Conservation (phyloP, 2,888 invertebrate genomes). For the Andrena praecox region DNA sequence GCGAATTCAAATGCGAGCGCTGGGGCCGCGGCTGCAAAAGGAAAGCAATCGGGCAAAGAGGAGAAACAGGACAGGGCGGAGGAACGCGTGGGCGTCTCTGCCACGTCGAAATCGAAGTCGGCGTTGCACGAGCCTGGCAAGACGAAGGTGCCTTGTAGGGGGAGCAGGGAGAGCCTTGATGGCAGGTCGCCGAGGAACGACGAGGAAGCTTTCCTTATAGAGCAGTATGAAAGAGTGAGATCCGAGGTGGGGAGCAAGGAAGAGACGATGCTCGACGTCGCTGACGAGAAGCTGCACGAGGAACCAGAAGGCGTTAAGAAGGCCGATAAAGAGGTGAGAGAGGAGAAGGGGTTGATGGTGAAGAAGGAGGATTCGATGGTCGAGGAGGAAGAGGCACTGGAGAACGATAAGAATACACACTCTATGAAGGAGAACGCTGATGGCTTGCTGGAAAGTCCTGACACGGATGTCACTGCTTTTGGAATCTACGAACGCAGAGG, state of each 20-base stretch:
- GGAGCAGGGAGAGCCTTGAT: slow-evolving; percentile 53
- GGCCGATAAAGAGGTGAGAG: slow-evolving; percentile 37
- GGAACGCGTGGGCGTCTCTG: slow-evolving; percentile 72
- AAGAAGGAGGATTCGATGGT: slow-evolving; percentile 40
- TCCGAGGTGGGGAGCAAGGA: slow-evolving; percentile 29
- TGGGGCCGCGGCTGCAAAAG: slow-evolving; percentile 63
- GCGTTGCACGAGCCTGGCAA: slow-evolving; percentile 66
- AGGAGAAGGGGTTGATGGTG: slow-evolving; percentile 23
- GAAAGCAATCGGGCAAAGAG: slow-evolving; percentile 70
- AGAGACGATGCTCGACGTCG: slow-evolving; percentile 58
- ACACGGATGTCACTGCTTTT: slow-evolving; percentile 61
- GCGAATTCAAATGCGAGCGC: slow-evolving; percentile 67
- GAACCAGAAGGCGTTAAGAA: slow-evolving; percentile 50
- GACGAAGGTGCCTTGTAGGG: slow-evolving; percentile 49
- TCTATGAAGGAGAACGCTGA: slow-evolving; percentile 48
- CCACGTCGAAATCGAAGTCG: slow-evolving; percentile 70
- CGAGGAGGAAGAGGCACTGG: slow-evolving; percentile 33
- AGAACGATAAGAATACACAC: slow-evolving; percentile 47
- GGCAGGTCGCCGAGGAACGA: slow-evolving; percentile 35
- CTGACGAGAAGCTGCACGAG: slow-evolving; percentile 52
- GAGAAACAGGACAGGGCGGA: slow-evolving; percentile 70
- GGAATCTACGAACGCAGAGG: slow-evolving; percentile 63
- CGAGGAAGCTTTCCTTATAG: slow-evolving; percentile 20
- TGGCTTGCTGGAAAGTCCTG: slow-evolving; percentile 46
- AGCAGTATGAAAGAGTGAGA: slow-evolving; percentile 45